These are phyloP conservation scores for Tetranychus cinnabarinus DNA, from an alignment of 1,140 invertebrate genomes.

Conservation along the genomic window DNA sequence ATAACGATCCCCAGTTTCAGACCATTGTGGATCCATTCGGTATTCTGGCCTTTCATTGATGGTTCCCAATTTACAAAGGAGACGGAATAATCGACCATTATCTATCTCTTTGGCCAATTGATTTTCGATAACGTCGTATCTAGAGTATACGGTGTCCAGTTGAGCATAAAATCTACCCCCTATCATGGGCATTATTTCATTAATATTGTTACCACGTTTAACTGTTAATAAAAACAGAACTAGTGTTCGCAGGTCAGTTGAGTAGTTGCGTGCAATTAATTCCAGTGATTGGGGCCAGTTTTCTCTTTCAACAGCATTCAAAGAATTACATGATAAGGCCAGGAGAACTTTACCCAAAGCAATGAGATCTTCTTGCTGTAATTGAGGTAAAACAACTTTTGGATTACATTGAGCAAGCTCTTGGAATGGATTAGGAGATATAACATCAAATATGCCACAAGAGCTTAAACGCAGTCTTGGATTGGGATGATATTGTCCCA, in stretches of 20 bases:
- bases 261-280: constrained; percentile 61
- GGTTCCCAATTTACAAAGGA: constrained; percentile 66
- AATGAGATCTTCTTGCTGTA: constrained; percentile 75
- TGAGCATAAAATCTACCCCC: constrained; percentile 89
- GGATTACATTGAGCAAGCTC: constrained; percentile 33
- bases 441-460: constrained; percentile 54
- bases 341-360: constrained; percentile 73
- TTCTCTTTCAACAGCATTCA: constrained; percentile 57
- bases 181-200: constrained; percentile 97
- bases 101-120: constrained; percentile 80
- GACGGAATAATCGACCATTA: constrained; percentile 68
- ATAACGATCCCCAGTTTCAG: constrained; percentile 89
- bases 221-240: constrained; percentile 26
- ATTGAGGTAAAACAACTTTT: constrained; percentile 42
- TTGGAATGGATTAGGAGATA: constrained; percentile 38
- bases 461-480: constrained; percentile 46
- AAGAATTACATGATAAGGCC: constrained; percentile 65
- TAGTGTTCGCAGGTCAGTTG: constrained; percentile 72
- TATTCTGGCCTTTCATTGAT: constrained; percentile 85
- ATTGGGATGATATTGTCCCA: not conserved
- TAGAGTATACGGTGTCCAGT: constrained; percentile 61
- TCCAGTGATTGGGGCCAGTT: constrained; percentile 47
- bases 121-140: constrained; percentile 64
- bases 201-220: constrained; percentile 32
- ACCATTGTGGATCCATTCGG: constrained; percentile 76